phyloP scores from a whole-genome alignment of 2,888 invertebrate species.

The Lithophane socia region DNA sequence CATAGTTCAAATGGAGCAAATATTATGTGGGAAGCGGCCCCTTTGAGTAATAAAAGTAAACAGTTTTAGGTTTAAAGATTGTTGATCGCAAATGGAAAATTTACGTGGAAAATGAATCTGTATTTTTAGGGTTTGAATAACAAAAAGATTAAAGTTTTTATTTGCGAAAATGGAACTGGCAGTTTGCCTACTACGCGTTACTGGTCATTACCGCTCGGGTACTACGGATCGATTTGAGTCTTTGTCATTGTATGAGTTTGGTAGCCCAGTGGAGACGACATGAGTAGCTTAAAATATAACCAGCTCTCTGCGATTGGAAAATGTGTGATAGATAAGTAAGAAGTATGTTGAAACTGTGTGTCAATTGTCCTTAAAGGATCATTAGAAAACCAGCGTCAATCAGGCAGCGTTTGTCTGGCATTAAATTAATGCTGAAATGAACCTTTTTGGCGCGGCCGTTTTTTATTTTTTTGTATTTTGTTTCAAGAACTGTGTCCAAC shows the following conservation, averaged over 20 bases:
- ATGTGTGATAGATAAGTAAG: too few relatives aligned
- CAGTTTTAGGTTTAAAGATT: constrained; percentile 13
- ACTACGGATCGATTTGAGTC: background rate
- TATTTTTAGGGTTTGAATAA: constrained; percentile 7
- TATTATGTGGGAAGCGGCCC: constrained; percentile 48
- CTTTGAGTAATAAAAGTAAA: constrained; percentile 45
- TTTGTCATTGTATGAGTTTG: background rate
- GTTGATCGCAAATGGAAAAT: constrained; percentile 19
- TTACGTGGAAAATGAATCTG: background rate
- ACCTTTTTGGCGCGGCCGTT: too few relatives aligned
- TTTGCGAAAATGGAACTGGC: constrained; percentile 14
- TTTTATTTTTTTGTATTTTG: too few relatives aligned
- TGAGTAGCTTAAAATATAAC: background rate
- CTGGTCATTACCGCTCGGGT: too few relatives aligned
- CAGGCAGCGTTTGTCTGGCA: too few relatives aligned
- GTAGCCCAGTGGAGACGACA: too few relatives aligned
- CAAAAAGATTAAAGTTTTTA: background rate
- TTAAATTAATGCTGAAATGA: too few relatives aligned
- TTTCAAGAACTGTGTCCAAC: too few relatives aligned
- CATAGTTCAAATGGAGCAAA: constrained; percentile 57
- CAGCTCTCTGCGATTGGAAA: background rate
- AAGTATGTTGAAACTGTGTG: too few relatives aligned
- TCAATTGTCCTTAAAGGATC: too few relatives aligned
- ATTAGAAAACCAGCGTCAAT: too few relatives aligned
- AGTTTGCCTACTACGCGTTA: constrained; percentile 15